Conservation (phyloP, 2,888 invertebrate species). For the Rhyacophila evoluta region DNA sequence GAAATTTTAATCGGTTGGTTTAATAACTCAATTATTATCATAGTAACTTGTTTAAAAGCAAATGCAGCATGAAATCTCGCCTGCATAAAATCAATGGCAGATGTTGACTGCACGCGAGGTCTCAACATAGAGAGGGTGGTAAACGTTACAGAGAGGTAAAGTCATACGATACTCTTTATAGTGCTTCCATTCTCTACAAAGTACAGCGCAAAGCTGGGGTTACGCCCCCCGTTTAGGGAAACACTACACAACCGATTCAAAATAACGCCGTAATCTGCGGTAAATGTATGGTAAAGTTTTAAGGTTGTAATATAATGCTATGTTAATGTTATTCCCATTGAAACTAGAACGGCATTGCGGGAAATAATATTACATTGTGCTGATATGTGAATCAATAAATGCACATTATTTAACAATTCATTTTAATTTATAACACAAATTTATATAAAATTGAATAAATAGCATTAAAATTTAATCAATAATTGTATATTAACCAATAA, state of each 20-base stretch:
- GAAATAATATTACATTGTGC: not conserved
- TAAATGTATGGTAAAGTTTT: slow-evolving; percentile 24
- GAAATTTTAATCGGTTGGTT: too few species aligned
- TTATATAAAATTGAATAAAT: too few species aligned
- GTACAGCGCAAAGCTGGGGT: slow-evolving; percentile 12
- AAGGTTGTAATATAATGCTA: slow-evolving; percentile 1
- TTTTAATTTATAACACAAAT: too few species aligned
- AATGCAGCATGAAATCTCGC: not conserved
- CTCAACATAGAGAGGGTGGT: not conserved
- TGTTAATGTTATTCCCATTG: slow-evolving; percentile 10
- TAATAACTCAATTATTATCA: too few species aligned
- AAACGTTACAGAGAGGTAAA: not conserved
- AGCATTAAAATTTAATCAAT: too few species aligned
- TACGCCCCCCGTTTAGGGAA: slow-evolving; percentile 22
- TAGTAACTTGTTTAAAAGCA: too few species aligned
- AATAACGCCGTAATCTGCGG: slow-evolving; percentile 14
- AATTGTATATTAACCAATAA: too few species aligned
- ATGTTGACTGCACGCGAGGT: not conserved
- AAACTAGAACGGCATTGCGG: slow-evolving; percentile 1
- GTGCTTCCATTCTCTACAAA: slow-evolving; percentile 27
- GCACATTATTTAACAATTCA: too few species aligned
- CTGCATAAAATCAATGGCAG: slow-evolving; percentile 10
- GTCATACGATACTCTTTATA: slow-evolving; percentile 26
- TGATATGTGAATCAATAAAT: not conserved
- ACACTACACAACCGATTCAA: slow-evolving; percentile 21